Evolutionary conservation across 2,888 invertebrate genomes (phyloP).

Genomic region (Acleris laterana): DNA sequence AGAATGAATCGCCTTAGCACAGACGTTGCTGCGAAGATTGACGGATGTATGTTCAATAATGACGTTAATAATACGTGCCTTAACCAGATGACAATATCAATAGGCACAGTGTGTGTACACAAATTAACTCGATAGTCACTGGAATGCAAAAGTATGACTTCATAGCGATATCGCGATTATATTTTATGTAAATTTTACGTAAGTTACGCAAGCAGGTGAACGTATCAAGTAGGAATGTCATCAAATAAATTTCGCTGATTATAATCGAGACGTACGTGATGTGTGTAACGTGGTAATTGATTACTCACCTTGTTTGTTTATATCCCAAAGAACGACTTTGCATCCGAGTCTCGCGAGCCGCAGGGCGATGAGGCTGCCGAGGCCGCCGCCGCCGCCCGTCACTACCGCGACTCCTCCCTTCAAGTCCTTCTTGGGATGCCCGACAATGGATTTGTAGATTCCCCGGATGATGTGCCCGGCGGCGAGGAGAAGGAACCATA

Average conservation of each 20-base stretch:
- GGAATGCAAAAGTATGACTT: conserved; percentile 7
- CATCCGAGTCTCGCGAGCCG: conserved; percentile 91
- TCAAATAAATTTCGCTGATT: conserved; percentile 40
- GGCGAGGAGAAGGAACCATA: conserved; percentile 80
- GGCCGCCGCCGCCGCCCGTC: conserved; percentile 95
- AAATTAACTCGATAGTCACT: background rate
- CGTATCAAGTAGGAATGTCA: conserved; percentile 40
- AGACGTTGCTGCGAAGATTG: background rate
- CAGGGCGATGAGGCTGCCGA: conserved; percentile 91
- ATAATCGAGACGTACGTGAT: conserved; percentile 42
- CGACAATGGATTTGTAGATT: conserved; percentile 85
- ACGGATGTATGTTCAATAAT: background rate
- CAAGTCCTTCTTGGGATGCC: conserved; percentile 87
- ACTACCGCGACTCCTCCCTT: conserved; percentile 92
- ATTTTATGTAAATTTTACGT: conserved; percentile 20
- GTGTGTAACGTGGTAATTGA: conserved; percentile 35
- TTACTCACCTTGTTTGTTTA: conserved; percentile 90
- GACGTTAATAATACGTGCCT: background rate
- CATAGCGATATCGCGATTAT: conserved; percentile 10
- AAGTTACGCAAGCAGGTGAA: conserved; percentile 24
- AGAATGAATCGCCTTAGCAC: background rate
- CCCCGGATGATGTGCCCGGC: conserved; percentile 81
- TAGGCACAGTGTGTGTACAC: background rate
- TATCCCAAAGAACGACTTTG: conserved; percentile 94
- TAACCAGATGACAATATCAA: background rate